These are phyloP conservation scores for Orthochromis indermauri DNA, from an alignment of 2,113 vertebrate species.

Conservation along the genomic window DNA sequence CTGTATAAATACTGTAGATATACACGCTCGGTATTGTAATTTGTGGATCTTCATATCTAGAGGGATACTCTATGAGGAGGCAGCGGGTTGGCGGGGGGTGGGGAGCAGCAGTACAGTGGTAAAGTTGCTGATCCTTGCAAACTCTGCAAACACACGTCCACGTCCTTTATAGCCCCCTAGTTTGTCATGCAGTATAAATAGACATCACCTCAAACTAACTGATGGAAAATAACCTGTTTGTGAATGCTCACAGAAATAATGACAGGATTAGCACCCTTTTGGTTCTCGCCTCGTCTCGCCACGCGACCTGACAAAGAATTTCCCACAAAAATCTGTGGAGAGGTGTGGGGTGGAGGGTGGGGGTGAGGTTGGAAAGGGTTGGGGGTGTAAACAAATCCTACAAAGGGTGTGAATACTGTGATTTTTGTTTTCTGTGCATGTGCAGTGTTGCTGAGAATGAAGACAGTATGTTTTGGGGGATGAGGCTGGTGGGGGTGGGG, in stretches of 20 bases:
- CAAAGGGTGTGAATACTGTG: slow-evolving; percentile 50
- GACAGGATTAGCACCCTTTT: slow-evolving; percentile 56
- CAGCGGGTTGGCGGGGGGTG: slow-evolving; percentile 19
- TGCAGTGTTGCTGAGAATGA: slow-evolving; percentile 46
- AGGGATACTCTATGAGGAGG: slow-evolving; percentile 50
- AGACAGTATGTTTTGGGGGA: slow-evolving; percentile 22
- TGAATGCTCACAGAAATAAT: slow-evolving; percentile 58
- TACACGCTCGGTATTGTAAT: slow-evolving; percentile 50
- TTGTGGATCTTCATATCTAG: slow-evolving; percentile 55
- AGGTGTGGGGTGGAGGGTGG: background rate
- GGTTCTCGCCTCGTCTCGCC: background rate
- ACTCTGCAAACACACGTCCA: slow-evolving; percentile 41
- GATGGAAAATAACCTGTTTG: slow-evolving; percentile 63
- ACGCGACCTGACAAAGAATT: background rate
- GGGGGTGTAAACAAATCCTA: slow-evolving; percentile 47
- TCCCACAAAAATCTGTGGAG: background rate
- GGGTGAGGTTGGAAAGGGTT: background rate
- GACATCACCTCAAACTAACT: slow-evolving; percentile 62
- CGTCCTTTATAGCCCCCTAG: slow-evolving; percentile 44
- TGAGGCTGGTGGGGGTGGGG: background rate
- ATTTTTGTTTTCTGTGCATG: slow-evolving; percentile 48
- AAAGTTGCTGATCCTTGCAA: slow-evolving; percentile 50
- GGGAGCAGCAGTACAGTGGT: slow-evolving; percentile 36
- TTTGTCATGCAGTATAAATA: slow-evolving; percentile 74
- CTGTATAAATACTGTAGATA: slow-evolving; percentile 60